Evolutionary conservation across 1,140 invertebrate species (phyloP).

Genomic region (Lucilia sericata): DNA sequence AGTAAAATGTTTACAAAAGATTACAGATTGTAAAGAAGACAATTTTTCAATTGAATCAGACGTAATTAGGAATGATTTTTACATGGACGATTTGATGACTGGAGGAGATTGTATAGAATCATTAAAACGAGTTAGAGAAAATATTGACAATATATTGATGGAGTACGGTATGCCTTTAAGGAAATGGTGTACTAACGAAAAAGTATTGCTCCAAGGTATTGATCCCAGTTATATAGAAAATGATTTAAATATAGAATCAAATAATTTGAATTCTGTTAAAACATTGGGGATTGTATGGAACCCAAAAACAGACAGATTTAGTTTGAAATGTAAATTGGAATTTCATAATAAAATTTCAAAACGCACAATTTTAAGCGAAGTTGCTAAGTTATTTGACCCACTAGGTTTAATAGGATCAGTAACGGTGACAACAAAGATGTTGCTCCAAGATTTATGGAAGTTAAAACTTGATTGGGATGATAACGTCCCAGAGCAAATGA

Average conservation of each 20-base stretch:
- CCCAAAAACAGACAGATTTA: too few relatives aligned
- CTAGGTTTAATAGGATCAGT: conserved; percentile 64
- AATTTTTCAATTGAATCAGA: too few relatives aligned
- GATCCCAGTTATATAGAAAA: too few relatives aligned
- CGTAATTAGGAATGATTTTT: conserved; percentile 67
- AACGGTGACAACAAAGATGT: conserved; percentile 62
- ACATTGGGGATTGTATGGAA: too few relatives aligned
- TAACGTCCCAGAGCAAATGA: not conserved
- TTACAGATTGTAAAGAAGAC: conserved; percentile 54
- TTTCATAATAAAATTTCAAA: conserved; percentile 52
- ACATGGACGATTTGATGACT: conserved; percentile 69
- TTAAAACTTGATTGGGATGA: conserved; percentile 62
- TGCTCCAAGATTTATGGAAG: conserved; percentile 66
- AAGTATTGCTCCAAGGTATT: too few relatives aligned
- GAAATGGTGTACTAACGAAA: too few relatives aligned
- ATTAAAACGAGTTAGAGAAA: too few relatives aligned
- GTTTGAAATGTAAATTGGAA: not conserved
- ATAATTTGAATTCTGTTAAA: too few relatives aligned
- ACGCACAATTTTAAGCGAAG: conserved; percentile 55
- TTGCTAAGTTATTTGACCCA: conserved; percentile 64
- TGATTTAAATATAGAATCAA: too few relatives aligned
- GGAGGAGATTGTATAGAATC: conserved; percentile 53
- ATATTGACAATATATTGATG: too few relatives aligned
- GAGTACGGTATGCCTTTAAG: too few relatives aligned
- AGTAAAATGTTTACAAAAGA: conserved; percentile 49